Evolutionary conservation across 1,140 invertebrate genomes (phyloP), one percentile per base, ranked within the genome.

Genomic region (Augochlora pura): DNA sequence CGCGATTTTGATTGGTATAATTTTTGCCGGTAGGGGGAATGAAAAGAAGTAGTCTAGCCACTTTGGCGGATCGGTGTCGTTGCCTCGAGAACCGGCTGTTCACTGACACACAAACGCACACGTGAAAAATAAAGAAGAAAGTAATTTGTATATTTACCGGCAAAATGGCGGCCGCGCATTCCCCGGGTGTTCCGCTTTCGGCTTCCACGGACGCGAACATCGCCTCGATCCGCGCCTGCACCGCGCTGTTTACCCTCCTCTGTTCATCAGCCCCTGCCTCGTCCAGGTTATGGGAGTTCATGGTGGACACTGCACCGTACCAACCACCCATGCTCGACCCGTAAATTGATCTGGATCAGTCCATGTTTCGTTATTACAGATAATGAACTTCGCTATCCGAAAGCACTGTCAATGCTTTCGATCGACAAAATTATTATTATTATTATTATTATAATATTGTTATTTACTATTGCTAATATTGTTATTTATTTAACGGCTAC

Each of bases 191-290:
- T 66, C 89, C 92, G 89, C 95, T 96, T 86, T 95, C 95, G 16
- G 96, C 95, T 86, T 97, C 96, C 77, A 97, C 97, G 27, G 95
- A 92, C 39, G 92, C 95, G 88, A 98, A 97, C 94, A 98, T 96
- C 85, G 96, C 95, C 89, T 97, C 96, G 87, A 98, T 97, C 77
- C 96, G 95, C 14, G 96, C 96, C 90, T 98, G 97, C 7, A 97
- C 96, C 23, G 95, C 96, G 85, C 97, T 97, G 86, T 96, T 95
- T 27, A 94, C 94, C 82, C 89, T 89, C 57, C 84, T 88, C 75
- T 92, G 91, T 70, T 92, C 91, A 8, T 93, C 92, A 3, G 88
- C 78, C n/a, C 82, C 81, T 23, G 78, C 23, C 3, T 90, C 87
- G 7, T 87, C 84, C 16, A 71, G 46, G 38, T 84, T 62, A 60